These are phyloP conservation scores for Ispidina picta DNA, from an alignment of 2,797 vertebrate species.

Conservation along the genomic window DNA sequence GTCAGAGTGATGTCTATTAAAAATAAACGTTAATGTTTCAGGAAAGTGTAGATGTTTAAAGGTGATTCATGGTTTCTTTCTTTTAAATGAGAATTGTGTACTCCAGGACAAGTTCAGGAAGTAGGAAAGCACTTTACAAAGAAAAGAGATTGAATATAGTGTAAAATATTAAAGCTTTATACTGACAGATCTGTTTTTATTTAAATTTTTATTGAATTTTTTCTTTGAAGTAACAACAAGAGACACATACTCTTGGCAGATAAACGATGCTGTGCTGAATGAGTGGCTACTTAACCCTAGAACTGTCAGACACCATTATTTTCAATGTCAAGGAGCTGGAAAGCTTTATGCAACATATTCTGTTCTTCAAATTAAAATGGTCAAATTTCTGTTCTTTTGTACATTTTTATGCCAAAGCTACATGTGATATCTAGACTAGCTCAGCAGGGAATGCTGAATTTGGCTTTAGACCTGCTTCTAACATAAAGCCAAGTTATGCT, in stretches of 20 bases:
- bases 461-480: slow-evolving; percentile 38
- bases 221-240: slow-evolving; percentile 70
- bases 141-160: slow-evolving; percentile 24
- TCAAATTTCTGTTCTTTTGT: slow-evolving; percentile 48
- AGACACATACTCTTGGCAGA: slow-evolving; percentile 57
- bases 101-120: slow-evolving; percentile 32
- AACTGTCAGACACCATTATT: slow-evolving; percentile 65
- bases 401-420: slow-evolving; percentile 22
- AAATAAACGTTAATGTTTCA: slow-evolving; percentile 69
- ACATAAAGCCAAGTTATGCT: slow-evolving; percentile 24
- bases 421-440: slow-evolving; percentile 15
- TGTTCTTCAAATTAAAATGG: slow-evolving; percentile 55
- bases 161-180: slow-evolving; percentile 69
- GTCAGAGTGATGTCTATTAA: slow-evolving; percentile 58
- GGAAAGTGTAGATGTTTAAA: slow-evolving; percentile 58
- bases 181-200: slow-evolving; percentile 68
- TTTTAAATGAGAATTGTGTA: slow-evolving; percentile 52
- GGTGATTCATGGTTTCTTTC: slow-evolving; percentile 50
- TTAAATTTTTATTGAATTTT: slow-evolving; percentile 72
- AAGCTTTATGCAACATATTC: slow-evolving; percentile 45
- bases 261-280: slow-evolving; percentile 55
- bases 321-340: slow-evolving; percentile 60
- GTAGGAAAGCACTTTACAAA: slow-evolving; percentile 64
- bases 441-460: slow-evolving; percentile 42
- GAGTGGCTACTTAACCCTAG: slow-evolving; percentile 70